Base-by-base conservation (phyloP, 2,888 invertebrate genomes). In the Cheilosia grossa region DNA sequence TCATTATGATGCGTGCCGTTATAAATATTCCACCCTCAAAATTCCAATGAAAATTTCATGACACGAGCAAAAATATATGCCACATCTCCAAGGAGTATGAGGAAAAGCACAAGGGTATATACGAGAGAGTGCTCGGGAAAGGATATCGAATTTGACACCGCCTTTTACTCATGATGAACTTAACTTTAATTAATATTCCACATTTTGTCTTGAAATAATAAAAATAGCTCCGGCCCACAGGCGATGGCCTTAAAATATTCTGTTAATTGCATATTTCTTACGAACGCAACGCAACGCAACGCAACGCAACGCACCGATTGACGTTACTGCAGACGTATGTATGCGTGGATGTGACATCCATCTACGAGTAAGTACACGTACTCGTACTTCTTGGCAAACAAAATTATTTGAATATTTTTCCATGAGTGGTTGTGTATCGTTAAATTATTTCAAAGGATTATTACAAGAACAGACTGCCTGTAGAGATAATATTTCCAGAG, bases 41-140 rank as follows among this genome's bases (percentile, higher is more conserved):
- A 78, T 78, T 83, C 73, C 77, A 77, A 70, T 72, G 77, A 75
- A 82, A 82, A 82, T 82, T 74, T 78, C 61, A 51, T 69, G 64
- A 72, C 67, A 72, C 77, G 47, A 58, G 53, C 59, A 56, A 66
- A 66, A 17, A 47, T 47, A 47, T 9, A 58, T 9, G 17, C 21
- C 4, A 72, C 6, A 27, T 27, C 67, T 54, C 49, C 37, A 37
- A 49, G 56, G 49, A 30, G 10, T 1, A 10, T 24, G 19, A 17
- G 9, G 9, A 40, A 4, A 30, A 30, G 9, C 13, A 19, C 15
- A 37, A 5, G 13, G 27, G 1, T 27, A 21, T 5, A 5, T 37
- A 54, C n/a, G 13, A 15, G 24, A 10, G 5, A 13, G n/a, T 19
- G 13, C 9, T 13, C 4, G 24, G 21, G 33, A 51, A 64, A 17